Conservation (phyloP, 2,888 invertebrate species). For the Plebejus anna region DNA sequence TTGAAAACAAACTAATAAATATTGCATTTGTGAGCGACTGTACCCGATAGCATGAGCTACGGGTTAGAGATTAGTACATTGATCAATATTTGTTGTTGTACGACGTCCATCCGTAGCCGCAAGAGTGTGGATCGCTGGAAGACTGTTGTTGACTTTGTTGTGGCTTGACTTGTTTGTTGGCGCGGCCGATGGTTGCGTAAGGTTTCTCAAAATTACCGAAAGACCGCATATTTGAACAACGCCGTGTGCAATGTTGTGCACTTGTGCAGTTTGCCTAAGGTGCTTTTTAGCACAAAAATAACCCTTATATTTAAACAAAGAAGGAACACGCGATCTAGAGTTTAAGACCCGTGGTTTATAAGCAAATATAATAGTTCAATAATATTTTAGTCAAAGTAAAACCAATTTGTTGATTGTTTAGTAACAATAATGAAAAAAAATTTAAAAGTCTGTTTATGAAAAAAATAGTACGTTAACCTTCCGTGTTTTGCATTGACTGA, state of each 20-base stretch:
- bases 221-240: conserved; percentile 30
- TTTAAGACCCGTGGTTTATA: too few relatives aligned
- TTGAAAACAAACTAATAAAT: conserved; percentile 6
- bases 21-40: not conserved
- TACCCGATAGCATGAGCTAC: conserved; percentile 20
- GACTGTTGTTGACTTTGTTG: conserved; percentile 31
- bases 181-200: conserved; percentile 43
- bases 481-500: not conserved
- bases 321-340: too few relatives aligned
- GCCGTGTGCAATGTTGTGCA: not conserved
- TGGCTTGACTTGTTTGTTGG: conserved; percentile 36
- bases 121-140: conserved; percentile 17
- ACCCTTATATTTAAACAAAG: too few relatives aligned
- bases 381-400: too few relatives aligned
- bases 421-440: too few relatives aligned
- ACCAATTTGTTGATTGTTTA: too few relatives aligned
- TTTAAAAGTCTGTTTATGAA: too few relatives aligned
- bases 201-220: conserved; percentile 42
- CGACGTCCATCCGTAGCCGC: not conserved
- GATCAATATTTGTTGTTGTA: conserved; percentile 23
- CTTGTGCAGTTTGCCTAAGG: not conserved
- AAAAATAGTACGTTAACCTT: too few relatives aligned
- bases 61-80: conserved; percentile 25
- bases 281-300: not conserved
- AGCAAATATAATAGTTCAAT: too few relatives aligned